Evolutionary conservation across 2,797 vertebrate genomes (phyloP).

Genomic region (Tarsius wallacei): DNA sequence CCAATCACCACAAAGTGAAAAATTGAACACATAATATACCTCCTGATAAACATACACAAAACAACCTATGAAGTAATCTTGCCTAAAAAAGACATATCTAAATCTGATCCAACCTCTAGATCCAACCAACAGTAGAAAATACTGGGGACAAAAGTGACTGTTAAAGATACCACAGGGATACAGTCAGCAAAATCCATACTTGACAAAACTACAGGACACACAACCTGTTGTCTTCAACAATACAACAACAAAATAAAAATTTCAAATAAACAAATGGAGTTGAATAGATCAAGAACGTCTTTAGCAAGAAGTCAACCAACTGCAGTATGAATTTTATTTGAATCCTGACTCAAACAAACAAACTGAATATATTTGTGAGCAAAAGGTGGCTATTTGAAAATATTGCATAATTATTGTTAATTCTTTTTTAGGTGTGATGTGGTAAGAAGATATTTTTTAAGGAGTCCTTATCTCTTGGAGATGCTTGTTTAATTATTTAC

Average conservation of each 20-base stretch:
- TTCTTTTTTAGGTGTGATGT: not conserved
- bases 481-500: not conserved
- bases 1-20: not conserved
- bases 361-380: not conserved
- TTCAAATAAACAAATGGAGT: not conserved
- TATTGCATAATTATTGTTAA: conserved; percentile 1
- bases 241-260: not conserved
- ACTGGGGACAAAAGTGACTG: not conserved
- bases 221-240: not conserved
- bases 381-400: conserved; percentile 21
- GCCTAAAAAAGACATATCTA: not conserved
- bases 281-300: not conserved
- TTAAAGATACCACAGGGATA: not conserved
- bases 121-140: not conserved
- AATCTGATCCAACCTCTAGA: not conserved
- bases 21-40: not conserved
- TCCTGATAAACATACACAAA: not conserved
- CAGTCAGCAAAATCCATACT: not conserved
- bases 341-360: not conserved
- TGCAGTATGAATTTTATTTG: not conserved
- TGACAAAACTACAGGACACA: not conserved
- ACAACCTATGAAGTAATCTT: not conserved
- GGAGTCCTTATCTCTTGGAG: not conserved
- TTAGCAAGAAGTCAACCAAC: not conserved
- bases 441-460: not conserved